Conservation (phyloP, 2,888 invertebrate genomes). For the Nomada flava region DNA sequence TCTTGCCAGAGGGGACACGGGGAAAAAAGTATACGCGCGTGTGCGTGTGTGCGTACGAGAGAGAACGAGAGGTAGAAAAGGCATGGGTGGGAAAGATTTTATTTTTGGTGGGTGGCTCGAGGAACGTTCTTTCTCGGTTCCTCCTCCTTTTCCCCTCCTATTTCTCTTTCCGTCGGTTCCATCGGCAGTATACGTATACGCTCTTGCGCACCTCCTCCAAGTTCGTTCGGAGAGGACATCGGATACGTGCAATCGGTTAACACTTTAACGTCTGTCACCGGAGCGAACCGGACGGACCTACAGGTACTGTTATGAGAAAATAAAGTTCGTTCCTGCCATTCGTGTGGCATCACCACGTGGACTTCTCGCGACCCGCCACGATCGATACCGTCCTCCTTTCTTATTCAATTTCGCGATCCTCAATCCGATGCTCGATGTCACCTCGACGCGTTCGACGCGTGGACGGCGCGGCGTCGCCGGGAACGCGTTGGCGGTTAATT, state of each 20-base stretch:
- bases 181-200: conserved; percentile 33
- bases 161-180: conserved; percentile 1
- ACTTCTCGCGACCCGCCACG: conserved; percentile 19
- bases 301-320: conserved; percentile 62
- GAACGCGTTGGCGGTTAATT: conserved; percentile 41
- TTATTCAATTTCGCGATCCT: conserved; percentile 29
- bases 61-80: conserved; percentile 39
- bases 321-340: conserved; percentile 66
- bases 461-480: background rate
- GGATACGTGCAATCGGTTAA: conserved; percentile 70
- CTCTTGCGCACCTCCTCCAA: conserved; percentile 54
- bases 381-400: conserved; percentile 13
- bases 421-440: conserved; percentile 5
- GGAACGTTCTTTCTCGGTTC: conserved; percentile 39
- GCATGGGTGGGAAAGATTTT: conserved; percentile 67
- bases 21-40: background rate
- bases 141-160: conserved; percentile 16
- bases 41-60: conserved; percentile 17
- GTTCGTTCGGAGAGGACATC: conserved; percentile 64
- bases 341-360: conserved; percentile 36
- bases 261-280: conserved; percentile 72
- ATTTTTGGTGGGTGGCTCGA: conserved; percentile 69
- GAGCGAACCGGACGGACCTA: conserved; percentile 57
- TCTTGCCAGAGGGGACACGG: conserved; percentile 61
- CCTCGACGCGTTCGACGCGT: background rate